Base-by-base conservation (phyloP, 2,113 vertebrate species). In the Tragelaphus buxtoni region DNA sequence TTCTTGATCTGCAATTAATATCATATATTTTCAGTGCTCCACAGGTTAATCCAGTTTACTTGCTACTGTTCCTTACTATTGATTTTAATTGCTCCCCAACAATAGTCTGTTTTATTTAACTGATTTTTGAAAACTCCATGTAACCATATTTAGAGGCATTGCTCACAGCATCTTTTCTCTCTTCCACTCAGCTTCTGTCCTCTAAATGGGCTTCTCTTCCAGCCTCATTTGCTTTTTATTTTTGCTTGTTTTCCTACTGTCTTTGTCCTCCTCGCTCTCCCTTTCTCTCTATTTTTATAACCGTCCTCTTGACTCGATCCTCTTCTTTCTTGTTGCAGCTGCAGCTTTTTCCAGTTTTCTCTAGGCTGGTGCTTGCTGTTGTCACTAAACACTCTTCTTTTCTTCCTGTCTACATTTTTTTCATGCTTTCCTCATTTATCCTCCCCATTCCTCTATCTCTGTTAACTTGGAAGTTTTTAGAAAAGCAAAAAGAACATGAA, bases 401-500 rank as follows among this genome's bases (percentile, higher is more conserved):
- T 63, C 35, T 85, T 92, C 53, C n/a, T 90, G 32, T 76, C 49
- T 90, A 49, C 0, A 13, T 42, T 80, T 81, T 58, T 63, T 79
- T 30, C 55, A 42, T 20, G 10, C 35, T 86, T 96, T 88, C 72
- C 69, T 85, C 47, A 80, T 80, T 60, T 95, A 92, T 90, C 61
- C 18, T 96, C 58, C 45, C 63, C 74, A 51, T 92, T 65, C 35
- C 45, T 55, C 1, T 49, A 58, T 55, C 69, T 88, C 65, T 32
- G 60, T 91, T 65, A 86, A 96, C 74, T 84, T 79, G 22, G n/a
- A 91, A 45, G 6, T 39, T 69, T 84, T 95, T 55, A 94, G 61
- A 80, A 95, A 96, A 94, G 53, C 45, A 65, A 95, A 85, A 86
- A 74, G 16, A 87, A 76, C 58, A 65, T 18, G 47, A 82, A 97